Evolutionary conservation across 2,888 invertebrate species (phyloP), one percentile per base, ranked within the genome.

Genomic region (Eristalis pertinax): DNA sequence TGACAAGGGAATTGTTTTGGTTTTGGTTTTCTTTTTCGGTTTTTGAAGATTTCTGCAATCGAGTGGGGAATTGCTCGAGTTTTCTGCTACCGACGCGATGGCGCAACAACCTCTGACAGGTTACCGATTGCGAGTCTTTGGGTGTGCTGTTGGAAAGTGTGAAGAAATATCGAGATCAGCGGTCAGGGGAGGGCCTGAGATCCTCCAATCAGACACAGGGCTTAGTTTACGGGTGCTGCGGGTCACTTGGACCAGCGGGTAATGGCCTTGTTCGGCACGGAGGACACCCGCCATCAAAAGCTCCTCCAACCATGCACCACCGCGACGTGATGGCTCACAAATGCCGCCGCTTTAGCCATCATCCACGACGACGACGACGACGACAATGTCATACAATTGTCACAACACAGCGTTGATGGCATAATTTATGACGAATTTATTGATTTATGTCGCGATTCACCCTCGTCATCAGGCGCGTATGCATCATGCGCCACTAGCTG

Each of bases 381-480:
- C 5, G n/a, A 43, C n/a, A 15, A 43, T 43, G n/a, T 43, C 63
- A 32, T 29, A 50, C 19, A 60, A 60, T 26, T 84, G 62, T 69
- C 67, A 68, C 73, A 35, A n/a, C 78, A 38, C 26, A 41, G 11
- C 1, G 50, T 56, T n/a, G 56, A 22, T 56, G 22, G 56, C 58
- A 65, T 76, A 65, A 82, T 82, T 77, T 85, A 86, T 82, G 82
- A 65, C 50, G 73, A 70, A 78, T 86, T 60, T 78, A 82, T 74
- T 86, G 85, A 86, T 86, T 86, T 70, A 82, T 74, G 85, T 74
- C 70, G 82, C 73, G 76, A 38, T 76, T 76, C 70, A 58, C 65
- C 43, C 64, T 32, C 63, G 65, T 70, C 74, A 65, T 78, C n/a
- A 24, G 19, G 38, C 41, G 67, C n/a, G 24, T 64, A n/a, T 63